Conservation (phyloP, 92 coral and sea anemone species). For the Plumapathes pennacea region DNA sequence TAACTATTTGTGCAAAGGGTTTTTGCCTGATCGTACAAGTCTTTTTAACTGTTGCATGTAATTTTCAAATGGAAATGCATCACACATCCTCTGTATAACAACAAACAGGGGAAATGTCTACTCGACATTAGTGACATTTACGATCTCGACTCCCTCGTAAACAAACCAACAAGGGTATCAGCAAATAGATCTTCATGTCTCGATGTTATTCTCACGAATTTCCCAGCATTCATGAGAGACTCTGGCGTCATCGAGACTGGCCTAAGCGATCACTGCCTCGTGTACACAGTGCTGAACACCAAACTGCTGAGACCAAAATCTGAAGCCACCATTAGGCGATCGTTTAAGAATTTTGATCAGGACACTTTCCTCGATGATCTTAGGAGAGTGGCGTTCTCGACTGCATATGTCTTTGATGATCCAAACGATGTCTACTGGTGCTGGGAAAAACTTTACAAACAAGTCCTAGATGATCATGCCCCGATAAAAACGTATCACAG, state of each 20-base stretch:
- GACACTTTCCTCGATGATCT: constrained; percentile 15
- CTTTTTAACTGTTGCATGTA: too few relatives aligned
- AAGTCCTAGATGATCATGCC: constrained; percentile 29
- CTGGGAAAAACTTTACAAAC: constrained; percentile 18
- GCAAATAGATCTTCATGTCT: constrained; percentile 22
- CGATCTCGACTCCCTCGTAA: too few relatives aligned
- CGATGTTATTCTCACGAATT: constrained; percentile 42
- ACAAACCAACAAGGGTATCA: constrained; percentile 28
- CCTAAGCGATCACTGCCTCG: constrained; percentile 33
- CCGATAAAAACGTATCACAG: constrained; percentile 7
- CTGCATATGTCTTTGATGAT: constrained; percentile 34
- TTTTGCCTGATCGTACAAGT: too few relatives aligned
- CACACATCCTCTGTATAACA: too few relatives aligned
- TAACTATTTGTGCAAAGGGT: too few relatives aligned
- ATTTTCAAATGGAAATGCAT: too few relatives aligned
- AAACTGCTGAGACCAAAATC: constrained; percentile 29
- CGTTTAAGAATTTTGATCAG: constrained; percentile 14
- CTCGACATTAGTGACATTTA: too few relatives aligned
- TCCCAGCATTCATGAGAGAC: constrained; percentile 30
- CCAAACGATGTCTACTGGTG: constrained; percentile 38
- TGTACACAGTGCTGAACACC: constrained; percentile 37
- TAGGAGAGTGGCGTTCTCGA: constrained; percentile 19
- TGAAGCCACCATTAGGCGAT: constrained; percentile 5
- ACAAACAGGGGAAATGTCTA: too few relatives aligned
- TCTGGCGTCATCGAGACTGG: constrained; percentile 35